phyloP scores from a whole-genome alignment of 2,888 invertebrate species.

The Cepaea hortensis region DNA sequence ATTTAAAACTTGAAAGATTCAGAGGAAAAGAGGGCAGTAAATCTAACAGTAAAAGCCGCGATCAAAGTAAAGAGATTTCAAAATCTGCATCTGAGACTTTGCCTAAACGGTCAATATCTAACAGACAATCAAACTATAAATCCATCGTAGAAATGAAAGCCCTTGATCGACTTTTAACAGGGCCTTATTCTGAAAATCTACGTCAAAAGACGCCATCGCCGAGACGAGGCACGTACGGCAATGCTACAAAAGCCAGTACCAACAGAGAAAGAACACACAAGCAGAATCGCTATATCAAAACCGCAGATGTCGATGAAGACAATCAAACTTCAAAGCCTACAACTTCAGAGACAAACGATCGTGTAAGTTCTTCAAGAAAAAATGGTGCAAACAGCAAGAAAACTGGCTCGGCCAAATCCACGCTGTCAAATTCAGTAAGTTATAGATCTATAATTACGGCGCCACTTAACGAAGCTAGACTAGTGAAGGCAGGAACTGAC shows the following conservation, averaged over 20 bases:
- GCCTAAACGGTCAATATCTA: neutral
- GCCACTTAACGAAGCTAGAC: too few relatives aligned
- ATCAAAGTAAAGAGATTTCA: neutral
- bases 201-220: constrained; percentile 4
- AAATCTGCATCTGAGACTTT: neutral
- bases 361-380: neutral
- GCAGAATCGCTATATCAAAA: neutral
- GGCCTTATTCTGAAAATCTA: constrained; percentile 33
- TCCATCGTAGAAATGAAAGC: constrained; percentile 26
- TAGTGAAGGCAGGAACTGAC: neutral
- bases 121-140: neutral
- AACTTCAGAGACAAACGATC: neutral
- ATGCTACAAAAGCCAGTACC: neutral
- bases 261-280: neutral
- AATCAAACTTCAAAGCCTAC: neutral
- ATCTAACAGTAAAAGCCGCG: neutral
- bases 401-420: neutral
- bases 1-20: neutral
- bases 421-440: neutral
- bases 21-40: neutral
- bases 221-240: neutral
- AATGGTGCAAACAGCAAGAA: neutral
- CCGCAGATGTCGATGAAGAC: neutral
- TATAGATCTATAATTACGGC: neutral
- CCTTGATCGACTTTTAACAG: constrained; percentile 33